Evolutionary conservation across 2,797 vertebrate species (phyloP).

Genomic region (Columba guinea): DNA sequence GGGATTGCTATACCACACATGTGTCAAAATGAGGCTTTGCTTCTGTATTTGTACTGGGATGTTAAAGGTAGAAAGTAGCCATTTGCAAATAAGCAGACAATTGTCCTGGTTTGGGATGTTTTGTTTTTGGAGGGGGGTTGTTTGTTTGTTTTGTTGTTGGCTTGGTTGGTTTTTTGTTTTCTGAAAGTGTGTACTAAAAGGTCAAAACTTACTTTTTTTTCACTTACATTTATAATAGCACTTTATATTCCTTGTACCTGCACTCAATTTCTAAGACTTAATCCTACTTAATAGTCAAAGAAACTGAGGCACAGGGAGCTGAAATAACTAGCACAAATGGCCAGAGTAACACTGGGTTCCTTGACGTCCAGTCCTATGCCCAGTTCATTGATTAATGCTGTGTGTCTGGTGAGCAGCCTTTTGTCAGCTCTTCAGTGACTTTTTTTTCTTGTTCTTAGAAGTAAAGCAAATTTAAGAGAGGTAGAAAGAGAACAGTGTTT

Average conservation of each 20-base stretch:
- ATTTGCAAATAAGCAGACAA: conserved; percentile 16
- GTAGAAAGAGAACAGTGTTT: conserved; percentile 17
- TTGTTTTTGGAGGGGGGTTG: not conserved
- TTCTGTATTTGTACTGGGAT: conserved; percentile 29
- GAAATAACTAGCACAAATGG: not conserved
- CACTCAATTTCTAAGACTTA: not conserved
- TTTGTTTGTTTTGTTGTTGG: too few species aligned
- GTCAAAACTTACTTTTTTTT: not conserved
- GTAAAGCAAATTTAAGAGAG: conserved; percentile 43
- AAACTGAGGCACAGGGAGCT: not conserved
- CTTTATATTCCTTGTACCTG: not conserved
- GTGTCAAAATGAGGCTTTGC: conserved; percentile 6
- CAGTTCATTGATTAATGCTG: conserved; percentile 10
- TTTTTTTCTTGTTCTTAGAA: conserved; percentile 32
- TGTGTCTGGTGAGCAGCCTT: not conserved
- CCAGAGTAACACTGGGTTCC: not conserved
- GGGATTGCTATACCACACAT: conserved; percentile 4
- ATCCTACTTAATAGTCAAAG: not conserved
- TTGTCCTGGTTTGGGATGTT: not conserved
- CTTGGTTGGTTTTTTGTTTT: not conserved
- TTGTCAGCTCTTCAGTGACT: conserved; percentile 14
- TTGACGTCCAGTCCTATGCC: not conserved
- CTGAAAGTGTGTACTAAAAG: not conserved
- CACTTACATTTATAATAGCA: not conserved
- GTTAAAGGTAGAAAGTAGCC: not conserved